A percentile compares a stretch with the other conserved stretches of the same genome.
Evolutionary conservation across 2,797 vertebrate species (phyloP).

Genomic region (Euphonia xanthogaster): DNA sequence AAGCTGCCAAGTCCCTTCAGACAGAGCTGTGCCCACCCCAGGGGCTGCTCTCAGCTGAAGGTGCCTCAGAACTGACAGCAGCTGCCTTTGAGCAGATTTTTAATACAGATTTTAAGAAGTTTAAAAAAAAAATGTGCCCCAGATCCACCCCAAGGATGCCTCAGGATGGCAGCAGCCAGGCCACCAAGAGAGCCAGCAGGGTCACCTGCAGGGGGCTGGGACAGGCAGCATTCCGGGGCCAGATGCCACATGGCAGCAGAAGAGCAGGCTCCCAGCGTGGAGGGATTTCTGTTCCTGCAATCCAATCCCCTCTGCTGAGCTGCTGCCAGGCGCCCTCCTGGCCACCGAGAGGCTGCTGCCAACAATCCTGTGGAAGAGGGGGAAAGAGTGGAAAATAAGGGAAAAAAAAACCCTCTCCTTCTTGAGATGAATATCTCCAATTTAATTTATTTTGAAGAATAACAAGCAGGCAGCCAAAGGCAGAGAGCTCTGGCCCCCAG

Average conservation of each 20-base stretch:
- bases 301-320: not conserved
- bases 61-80: not conserved
- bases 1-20: rapidly evolving
- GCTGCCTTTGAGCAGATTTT: not conserved
- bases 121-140: not conserved
- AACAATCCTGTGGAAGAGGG: not conserved
- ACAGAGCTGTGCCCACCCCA: not conserved
- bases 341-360: not conserved
- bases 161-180: not conserved
- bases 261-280: not conserved
- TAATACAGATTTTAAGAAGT: not conserved
- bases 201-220: not conserved
- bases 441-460: not conserved
- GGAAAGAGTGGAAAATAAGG: rapidly evolving
- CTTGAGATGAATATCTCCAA: not conserved
- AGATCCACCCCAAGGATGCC: not conserved
- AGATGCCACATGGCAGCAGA: not conserved
- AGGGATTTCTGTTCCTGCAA: constrained; percentile 30
- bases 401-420: not conserved
- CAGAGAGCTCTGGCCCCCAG: not conserved
- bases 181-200: not conserved
- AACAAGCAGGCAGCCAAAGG: not conserved
- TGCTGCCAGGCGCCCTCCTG: not conserved
- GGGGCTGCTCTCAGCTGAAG: not conserved
- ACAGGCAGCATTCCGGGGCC: not conserved